Percentiles rank a stretch among this genome's conserved stretches.
These are phyloP conservation scores for Apeltes quadracus DNA, from an alignment of 2,113 vertebrate species.

Conservation along the genomic window DNA sequence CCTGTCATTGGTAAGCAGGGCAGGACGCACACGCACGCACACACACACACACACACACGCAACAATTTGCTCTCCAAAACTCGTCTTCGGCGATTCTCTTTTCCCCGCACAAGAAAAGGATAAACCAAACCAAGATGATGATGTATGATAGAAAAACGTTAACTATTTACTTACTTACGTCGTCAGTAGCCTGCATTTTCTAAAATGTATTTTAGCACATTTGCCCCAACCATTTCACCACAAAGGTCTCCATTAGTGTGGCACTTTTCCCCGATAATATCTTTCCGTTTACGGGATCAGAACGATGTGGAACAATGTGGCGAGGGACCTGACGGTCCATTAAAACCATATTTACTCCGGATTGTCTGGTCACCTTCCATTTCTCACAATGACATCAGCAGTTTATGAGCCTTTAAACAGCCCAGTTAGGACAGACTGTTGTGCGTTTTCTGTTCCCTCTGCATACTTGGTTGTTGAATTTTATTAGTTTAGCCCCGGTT, in stretches of 20 bases:
- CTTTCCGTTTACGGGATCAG: slow-evolving; percentile 37
- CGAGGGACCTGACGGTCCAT: not conserved
- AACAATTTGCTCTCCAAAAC: not conserved
- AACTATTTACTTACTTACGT: not conserved
- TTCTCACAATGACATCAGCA: slow-evolving; percentile 29
- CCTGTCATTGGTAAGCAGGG: slow-evolving; percentile 93
- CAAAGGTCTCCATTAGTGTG: slow-evolving; percentile 6
- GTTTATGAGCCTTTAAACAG: slow-evolving; percentile 46
- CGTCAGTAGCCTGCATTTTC: slow-evolving; percentile 7
- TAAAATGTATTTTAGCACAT: not conserved
- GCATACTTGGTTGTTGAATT: not conserved
- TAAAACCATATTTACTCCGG: slow-evolving; percentile 44
- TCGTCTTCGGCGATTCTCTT: slow-evolving; percentile 5
- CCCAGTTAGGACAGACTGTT: not conserved
- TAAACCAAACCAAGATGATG: not conserved
- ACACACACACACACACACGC: not conserved
- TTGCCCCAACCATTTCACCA: not conserved
- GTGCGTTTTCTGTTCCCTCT: not conserved
- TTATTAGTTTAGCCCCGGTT: not conserved
- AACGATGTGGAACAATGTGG: slow-evolving; percentile 36
- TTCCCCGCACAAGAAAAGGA: not conserved
- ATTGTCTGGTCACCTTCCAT: slow-evolving; percentile 38
- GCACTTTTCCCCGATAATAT: slow-evolving; percentile 24
- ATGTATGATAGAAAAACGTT: not conserved
- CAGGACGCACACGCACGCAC: not conserved